Percentiles rank a stretch among this genome's conserved stretches.
Conservation (phyloP, 1,140 invertebrate genomes). For the Heliothis subflexa region DNA sequence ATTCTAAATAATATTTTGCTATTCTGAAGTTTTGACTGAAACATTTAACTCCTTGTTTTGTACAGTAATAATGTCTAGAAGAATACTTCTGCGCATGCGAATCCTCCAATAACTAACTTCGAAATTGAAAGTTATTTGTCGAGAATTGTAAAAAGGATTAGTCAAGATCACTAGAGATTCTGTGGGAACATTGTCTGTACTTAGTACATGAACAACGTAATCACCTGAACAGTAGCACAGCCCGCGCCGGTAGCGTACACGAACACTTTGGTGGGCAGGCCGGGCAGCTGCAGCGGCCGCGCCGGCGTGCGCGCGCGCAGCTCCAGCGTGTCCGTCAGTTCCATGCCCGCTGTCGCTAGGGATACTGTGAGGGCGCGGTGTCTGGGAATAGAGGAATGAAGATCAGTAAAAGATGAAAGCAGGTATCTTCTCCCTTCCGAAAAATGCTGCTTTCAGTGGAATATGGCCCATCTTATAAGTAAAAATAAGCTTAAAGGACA, state of each 20-base stretch:
- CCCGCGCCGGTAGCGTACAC: slow-evolving; percentile 89
- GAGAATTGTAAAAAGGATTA: too few species aligned
- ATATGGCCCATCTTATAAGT: too few species aligned
- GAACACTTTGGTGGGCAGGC: slow-evolving; percentile 89
- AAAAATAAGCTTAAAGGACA: too few species aligned
- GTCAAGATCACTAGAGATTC: too few species aligned
- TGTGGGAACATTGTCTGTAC: too few species aligned
- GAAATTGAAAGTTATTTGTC: too few species aligned
- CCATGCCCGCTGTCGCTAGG: slow-evolving; percentile 89
- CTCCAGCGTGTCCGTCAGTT: slow-evolving; percentile 88
- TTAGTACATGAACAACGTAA: neutral
- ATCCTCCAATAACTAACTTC: too few species aligned
- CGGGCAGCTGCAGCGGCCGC: slow-evolving; percentile 87
- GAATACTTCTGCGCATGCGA: too few species aligned
- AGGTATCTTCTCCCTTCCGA: too few species aligned
- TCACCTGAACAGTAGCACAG: slow-evolving; percentile 88
- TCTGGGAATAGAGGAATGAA: slow-evolving; percentile 60
- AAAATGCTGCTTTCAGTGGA: too few species aligned
- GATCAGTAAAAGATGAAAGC: neutral
- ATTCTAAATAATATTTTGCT: neutral
- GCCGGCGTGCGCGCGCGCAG: slow-evolving; percentile 85
- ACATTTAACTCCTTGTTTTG: too few species aligned
- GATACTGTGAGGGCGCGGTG: slow-evolving; percentile 88
- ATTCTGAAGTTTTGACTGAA: neutral
- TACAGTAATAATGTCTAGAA: too few species aligned